Percentiles rank a stretch among this genome's conserved stretches.
phyloP scores from a whole-genome alignment of 2,797 vertebrate species.

The Pipistrellus pygmaeus region DNA sequence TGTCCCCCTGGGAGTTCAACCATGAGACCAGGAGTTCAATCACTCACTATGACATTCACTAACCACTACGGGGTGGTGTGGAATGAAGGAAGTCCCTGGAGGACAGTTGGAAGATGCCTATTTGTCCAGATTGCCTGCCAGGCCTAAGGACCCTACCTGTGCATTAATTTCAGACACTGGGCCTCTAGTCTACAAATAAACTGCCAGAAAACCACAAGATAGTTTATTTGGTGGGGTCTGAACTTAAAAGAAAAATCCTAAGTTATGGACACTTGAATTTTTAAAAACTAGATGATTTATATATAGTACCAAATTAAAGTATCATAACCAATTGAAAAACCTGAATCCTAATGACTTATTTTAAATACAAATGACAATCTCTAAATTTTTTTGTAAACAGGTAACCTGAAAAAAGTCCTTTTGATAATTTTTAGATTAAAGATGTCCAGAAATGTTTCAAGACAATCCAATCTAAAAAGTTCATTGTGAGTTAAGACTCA shows the following conservation, averaged over 20 bases:
- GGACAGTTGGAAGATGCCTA: too few relatives aligned
- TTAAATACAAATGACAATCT: background rate
- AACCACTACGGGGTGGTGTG: too few relatives aligned
- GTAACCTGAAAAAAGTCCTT: background rate
- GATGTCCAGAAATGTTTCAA: background rate
- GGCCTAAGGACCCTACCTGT: too few relatives aligned
- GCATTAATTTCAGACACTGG: too few relatives aligned
- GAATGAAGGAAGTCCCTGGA: too few relatives aligned
- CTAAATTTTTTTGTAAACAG: background rate
- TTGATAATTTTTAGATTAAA: background rate
- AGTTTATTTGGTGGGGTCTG: background rate
- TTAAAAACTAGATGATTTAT: background rate
- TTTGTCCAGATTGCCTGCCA: too few relatives aligned
- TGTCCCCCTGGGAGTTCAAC: too few relatives aligned
- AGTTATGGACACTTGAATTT: background rate
- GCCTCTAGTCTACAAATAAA: background rate
- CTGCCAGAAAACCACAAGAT: background rate
- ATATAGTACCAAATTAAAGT: background rate
- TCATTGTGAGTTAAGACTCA: background rate
- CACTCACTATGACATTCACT: too few relatives aligned
- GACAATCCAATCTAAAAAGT: background rate
- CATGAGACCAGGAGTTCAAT: too few relatives aligned
- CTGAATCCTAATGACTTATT: background rate
- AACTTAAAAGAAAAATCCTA: background rate
- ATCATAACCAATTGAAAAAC: background rate